Evolutionary conservation across 2,797 vertebrate genomes (phyloP).

Genomic region (Pristis pectinata): DNA sequence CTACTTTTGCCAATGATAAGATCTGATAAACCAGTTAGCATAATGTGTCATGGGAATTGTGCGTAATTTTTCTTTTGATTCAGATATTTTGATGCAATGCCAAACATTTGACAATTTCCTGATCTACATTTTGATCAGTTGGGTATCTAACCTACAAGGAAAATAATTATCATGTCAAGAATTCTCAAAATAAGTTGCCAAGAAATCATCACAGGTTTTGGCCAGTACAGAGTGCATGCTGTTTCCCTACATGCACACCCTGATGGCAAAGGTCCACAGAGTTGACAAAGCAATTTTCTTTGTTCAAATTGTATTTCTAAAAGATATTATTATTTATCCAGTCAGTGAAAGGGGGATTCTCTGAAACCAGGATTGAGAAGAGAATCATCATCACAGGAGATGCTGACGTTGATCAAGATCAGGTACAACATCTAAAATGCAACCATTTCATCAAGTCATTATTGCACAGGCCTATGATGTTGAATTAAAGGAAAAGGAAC

Average conservation of each 20-base stretch:
- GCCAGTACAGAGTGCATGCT: neutral
- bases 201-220: neutral
- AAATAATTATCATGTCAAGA: neutral
- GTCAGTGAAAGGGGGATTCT: conserved; percentile 99
- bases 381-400: conserved; percentile 97
- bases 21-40: neutral
- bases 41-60: neutral
- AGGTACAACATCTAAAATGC: conserved; percentile 60
- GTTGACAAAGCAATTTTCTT: neutral
- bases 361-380: conserved; percentile 97
- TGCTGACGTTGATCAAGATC: conserved; percentile 94
- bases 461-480: neutral
- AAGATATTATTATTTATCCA: conserved; percentile 46
- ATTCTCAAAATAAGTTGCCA: neutral
- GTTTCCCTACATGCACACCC: neutral
- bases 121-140: too few relatives aligned
- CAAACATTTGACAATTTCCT: neutral
- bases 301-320: neutral
- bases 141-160: neutral
- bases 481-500: neutral
- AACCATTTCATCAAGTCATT: neutral
- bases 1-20: neutral
- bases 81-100: neutral
- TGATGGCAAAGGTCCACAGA: neutral
- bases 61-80: neutral